Percentiles rank a stretch among this genome's conserved stretches.
These are phyloP conservation scores for Scomber japonicus DNA, from an alignment of 2,113 vertebrate genomes.

Conservation along the genomic window DNA sequence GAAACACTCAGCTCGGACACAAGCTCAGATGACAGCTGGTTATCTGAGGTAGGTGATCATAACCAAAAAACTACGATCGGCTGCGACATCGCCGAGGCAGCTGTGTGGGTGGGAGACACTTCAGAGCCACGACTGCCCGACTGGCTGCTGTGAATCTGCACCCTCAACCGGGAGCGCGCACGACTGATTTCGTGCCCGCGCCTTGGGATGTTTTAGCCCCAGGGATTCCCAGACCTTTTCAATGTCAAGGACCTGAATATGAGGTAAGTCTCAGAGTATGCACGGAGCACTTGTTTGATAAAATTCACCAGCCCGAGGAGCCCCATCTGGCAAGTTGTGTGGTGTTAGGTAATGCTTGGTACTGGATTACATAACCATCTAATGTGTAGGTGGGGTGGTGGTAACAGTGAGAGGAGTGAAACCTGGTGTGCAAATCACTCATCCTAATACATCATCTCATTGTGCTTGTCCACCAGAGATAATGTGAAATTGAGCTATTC, in stretches of 20 bases:
- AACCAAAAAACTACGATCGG: slow-evolving; percentile 11
- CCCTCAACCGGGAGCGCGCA: slow-evolving; percentile 66
- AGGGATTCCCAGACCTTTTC: slow-evolving; percentile 49
- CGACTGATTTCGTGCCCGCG: slow-evolving; percentile 60
- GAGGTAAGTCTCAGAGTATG: slow-evolving; percentile 7
- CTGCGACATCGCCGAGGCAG: slow-evolving; percentile 56
- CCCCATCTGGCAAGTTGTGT: slow-evolving; percentile 54
- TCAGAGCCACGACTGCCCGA: slow-evolving; percentile 9
- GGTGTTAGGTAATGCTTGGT: slow-evolving; percentile 74
- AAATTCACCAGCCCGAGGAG: slow-evolving; percentile 45
- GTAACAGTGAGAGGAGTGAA: slow-evolving; percentile 69
- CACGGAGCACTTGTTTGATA: not conserved
- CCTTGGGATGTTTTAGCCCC: slow-evolving; percentile 47
- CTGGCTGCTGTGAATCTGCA: slow-evolving; percentile 49
- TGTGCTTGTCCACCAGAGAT: slow-evolving; percentile 26
- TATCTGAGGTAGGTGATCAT: slow-evolving; percentile 47
- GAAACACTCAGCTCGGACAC: slow-evolving; percentile 10
- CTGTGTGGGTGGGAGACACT: slow-evolving; percentile 26
- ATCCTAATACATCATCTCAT: slow-evolving; percentile 42
- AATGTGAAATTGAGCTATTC: not conserved
- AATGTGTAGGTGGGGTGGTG: slow-evolving; percentile 70
- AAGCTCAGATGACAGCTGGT: slow-evolving; percentile 1
- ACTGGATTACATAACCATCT: slow-evolving; percentile 72
- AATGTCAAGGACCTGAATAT: slow-evolving; percentile 42
- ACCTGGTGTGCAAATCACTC: slow-evolving; percentile 59